Evolutionary conservation across 2,888 invertebrate genomes (phyloP), one percentile per base, ranked within the genome.

Genomic region (Odontocerum albicorne): DNA sequence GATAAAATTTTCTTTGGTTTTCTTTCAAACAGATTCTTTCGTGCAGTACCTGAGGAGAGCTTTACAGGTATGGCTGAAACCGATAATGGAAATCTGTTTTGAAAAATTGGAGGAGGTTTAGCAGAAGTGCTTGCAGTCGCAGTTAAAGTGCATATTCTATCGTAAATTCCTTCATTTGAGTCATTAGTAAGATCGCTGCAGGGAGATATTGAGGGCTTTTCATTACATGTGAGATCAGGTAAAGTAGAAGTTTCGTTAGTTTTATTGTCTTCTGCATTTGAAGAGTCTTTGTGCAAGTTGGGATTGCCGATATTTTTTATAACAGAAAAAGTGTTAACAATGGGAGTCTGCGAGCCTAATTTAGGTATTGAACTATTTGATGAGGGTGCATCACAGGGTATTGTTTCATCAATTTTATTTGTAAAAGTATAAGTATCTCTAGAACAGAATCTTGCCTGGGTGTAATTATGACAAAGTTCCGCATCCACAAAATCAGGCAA

Each of bases 211-310:
- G 77, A 76, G 38, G 77, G 75, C 59, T 78, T 77, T 63, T 78
- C 78, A 64, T 77, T 78, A 63, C 77, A 78, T 59, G 75, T 77
- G 60, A 78, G 67, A 64, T 78, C 78, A 46, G 77, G 77, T 35
- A 78, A 72, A 19, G 74, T 72, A 31, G 46, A 45, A 10, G 15
- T 33, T 12, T 55, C 55, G 17, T 45, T 50, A 2, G n/a, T 17
- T 39, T 49, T 49, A 4, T 33, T 31, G 3, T 49, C 49, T 2
- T 52, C 57, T 15, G 33, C 32, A 27, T 32, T 38, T 13, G 40
- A 47, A 13, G 27, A 27, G 22, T 57, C 57, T 39, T 49, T 52
- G 17, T 52, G 43, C 19, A 52, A 16, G 19, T 69, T 68, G 57
- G 72, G 70, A 57, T 73, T 74, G 19, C 70, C 71, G 57, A 74